Evolutionary conservation across 2,888 invertebrate species (phyloP).

Genomic region (Trypoxylon attenuatum): DNA sequence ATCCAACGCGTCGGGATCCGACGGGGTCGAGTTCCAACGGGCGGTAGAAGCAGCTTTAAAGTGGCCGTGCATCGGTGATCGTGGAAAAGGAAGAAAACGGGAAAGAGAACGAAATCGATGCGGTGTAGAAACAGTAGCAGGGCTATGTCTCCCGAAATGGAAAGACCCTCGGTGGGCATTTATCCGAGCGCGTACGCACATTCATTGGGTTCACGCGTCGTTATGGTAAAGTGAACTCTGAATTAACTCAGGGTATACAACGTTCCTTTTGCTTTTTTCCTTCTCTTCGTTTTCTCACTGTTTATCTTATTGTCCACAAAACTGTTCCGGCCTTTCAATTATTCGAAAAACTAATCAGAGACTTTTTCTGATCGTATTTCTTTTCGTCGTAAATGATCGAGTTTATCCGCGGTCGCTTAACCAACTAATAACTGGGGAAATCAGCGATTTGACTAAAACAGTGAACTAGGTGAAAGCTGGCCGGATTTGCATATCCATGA

Average conservation of each 20-base stretch:
- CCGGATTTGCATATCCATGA: neutral
- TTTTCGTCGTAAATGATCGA: too few relatives aligned
- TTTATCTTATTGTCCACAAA: too few relatives aligned
- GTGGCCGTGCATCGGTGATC: slow-evolving; percentile 24
- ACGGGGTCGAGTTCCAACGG: neutral
- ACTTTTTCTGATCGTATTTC: too few relatives aligned
- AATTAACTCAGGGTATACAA: slow-evolving; percentile 41
- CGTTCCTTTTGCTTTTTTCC: slow-evolving; percentile 38
- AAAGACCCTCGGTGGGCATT: slow-evolving; percentile 63
- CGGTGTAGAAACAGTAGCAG: slow-evolving; percentile 57
- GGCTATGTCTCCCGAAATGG: slow-evolving; percentile 66
- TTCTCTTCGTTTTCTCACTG: slow-evolving; percentile 7
- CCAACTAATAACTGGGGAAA: too few relatives aligned
- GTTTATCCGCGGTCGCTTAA: too few relatives aligned
- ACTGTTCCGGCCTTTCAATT: too few relatives aligned
- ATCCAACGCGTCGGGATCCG: too few relatives aligned
- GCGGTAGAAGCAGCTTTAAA: too few relatives aligned
- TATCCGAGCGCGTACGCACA: slow-evolving; percentile 60
- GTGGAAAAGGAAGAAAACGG: slow-evolving; percentile 42
- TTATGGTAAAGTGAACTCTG: slow-evolving; percentile 34
- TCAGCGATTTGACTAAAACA: too few relatives aligned
- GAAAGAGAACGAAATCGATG: slow-evolving; percentile 62
- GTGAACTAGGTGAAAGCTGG: too few relatives aligned
- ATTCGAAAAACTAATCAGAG: too few relatives aligned
- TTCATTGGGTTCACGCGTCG: slow-evolving; percentile 48